Evolutionary conservation across 2,797 vertebrate genomes (phyloP).

Genomic region (Amniataba percoides): DNA sequence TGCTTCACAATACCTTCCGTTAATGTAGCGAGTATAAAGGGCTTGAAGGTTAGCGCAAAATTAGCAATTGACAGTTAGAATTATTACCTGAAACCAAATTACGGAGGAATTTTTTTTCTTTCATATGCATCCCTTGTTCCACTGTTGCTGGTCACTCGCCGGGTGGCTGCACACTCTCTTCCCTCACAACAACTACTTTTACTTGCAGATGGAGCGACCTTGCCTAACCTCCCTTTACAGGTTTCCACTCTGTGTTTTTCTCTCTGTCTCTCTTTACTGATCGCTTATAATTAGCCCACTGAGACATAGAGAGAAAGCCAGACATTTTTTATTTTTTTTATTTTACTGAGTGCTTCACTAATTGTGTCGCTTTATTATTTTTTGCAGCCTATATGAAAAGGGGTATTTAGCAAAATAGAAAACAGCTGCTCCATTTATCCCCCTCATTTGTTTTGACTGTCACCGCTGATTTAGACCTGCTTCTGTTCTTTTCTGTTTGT

Average conservation of each 20-base stretch:
- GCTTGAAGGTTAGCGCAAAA: slow-evolving; percentile 65
- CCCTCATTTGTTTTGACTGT: slow-evolving; percentile 72
- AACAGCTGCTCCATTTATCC: slow-evolving; percentile 73
- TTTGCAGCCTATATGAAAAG: slow-evolving; percentile 61
- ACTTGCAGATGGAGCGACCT: slow-evolving; percentile 58
- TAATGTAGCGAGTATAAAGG: slow-evolving; percentile 72
- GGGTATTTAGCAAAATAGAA: slow-evolving; percentile 68
- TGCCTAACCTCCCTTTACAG: slow-evolving; percentile 60
- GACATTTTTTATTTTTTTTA: slow-evolving; percentile 11
- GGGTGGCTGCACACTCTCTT: slow-evolving; percentile 18
- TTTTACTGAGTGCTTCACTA: slow-evolving; percentile 59
- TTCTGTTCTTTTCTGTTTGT: slow-evolving; percentile 59
- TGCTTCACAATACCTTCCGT: slow-evolving; percentile 66
- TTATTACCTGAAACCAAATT: slow-evolving; percentile 68
- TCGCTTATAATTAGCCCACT: slow-evolving; percentile 71
- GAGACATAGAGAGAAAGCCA: slow-evolving; percentile 36
- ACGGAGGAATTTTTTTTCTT: slow-evolving; percentile 14
- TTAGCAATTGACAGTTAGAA: slow-evolving; percentile 71
- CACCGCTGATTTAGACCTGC: slow-evolving; percentile 52
- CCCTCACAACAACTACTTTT: slow-evolving; percentile 45
- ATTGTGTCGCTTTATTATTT: slow-evolving; percentile 69
- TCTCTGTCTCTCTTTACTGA: slow-evolving; percentile 52
- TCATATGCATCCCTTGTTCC: slow-evolving; percentile 38
- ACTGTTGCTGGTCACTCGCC: slow-evolving; percentile 10
- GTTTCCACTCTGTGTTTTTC: slow-evolving; percentile 57